These are phyloP conservation scores for Alectoris magna DNA, from an alignment of 2,797 vertebrate genomes.

Conservation along the genomic window DNA sequence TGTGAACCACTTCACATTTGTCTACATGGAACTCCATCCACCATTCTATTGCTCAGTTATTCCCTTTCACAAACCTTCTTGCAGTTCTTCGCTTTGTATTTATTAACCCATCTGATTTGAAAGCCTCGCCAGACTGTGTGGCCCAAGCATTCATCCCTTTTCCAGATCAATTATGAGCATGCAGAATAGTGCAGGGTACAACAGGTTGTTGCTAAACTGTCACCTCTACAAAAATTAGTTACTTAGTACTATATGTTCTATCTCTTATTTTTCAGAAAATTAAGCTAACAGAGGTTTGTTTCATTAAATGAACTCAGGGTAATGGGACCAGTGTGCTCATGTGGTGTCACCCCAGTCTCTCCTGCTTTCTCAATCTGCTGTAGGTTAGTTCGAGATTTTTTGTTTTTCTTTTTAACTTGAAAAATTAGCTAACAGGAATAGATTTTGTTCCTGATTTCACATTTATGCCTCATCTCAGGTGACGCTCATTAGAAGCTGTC, in stretches of 20 bases:
- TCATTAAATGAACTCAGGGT: neutral
- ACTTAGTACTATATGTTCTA: neutral
- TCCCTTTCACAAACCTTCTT: neutral
- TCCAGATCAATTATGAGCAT: neutral
- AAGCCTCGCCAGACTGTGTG: neutral
- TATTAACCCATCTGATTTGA: neutral
- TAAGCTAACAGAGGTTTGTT: rapidly evolving
- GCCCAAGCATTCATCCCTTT: neutral
- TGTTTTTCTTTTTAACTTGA: neutral
- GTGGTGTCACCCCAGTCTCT: rapidly evolving
- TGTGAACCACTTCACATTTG: neutral
- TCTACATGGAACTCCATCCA: neutral
- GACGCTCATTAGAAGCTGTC: neutral
- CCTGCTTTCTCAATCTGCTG: neutral
- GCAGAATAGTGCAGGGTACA: neutral
- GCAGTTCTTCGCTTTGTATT: neutral
- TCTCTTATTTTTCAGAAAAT: neutral
- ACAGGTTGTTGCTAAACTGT: neutral
- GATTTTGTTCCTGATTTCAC: neutral
- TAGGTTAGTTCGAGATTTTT: neutral
- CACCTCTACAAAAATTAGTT: neutral
- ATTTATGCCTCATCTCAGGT: neutral
- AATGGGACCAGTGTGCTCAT: neutral
- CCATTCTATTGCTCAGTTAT: neutral
- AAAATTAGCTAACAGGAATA: neutral